A percentile compares a stretch with the other conserved stretches of the same genome.
Conservation (phyloP, 2,888 invertebrate genomes). For the Empis stercorea region DNA sequence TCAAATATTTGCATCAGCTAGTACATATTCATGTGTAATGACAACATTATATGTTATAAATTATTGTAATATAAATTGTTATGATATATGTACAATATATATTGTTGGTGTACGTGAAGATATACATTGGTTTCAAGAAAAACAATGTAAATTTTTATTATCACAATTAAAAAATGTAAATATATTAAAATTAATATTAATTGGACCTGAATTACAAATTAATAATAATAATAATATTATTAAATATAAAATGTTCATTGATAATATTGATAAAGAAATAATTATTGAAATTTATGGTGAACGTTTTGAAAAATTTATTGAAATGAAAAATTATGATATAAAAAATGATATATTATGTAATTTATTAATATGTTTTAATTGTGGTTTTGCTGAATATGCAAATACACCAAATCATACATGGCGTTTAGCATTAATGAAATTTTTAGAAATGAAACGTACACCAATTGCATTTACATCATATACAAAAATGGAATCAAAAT, state of each 20-base stretch:
- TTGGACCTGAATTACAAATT: slow-evolving; percentile 18
- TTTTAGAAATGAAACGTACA: slow-evolving; percentile 17
- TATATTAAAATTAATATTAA: slow-evolving; percentile 19
- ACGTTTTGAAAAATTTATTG: slow-evolving; percentile 16
- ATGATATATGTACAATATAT: slow-evolving; percentile 15
- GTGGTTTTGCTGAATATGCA: slow-evolving; percentile 22
- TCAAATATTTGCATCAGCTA: slow-evolving; percentile 19
- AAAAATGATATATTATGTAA: slow-evolving; percentile 1
- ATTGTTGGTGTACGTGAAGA: slow-evolving; percentile 21
- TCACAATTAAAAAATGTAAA: slow-evolving; percentile 18
- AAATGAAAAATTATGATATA: slow-evolving; percentile 3
- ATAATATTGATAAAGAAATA: slow-evolving; percentile 12
- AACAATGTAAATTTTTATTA: slow-evolving; percentile 23
- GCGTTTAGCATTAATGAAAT: slow-evolving; percentile 15
- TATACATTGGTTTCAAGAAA: slow-evolving; percentile 19
- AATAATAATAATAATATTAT: background rate
- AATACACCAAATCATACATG: slow-evolving; percentile 10
- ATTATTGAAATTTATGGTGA: slow-evolving; percentile 9
- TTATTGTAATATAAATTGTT: slow-evolving; percentile 9
- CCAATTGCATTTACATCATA: slow-evolving; percentile 28
- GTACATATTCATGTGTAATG: slow-evolving; percentile 24
- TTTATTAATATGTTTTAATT: slow-evolving; percentile 23
- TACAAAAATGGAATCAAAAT: slow-evolving; percentile 18
- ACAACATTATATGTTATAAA: slow-evolving; percentile 20
- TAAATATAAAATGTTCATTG: background rate